Base-by-base conservation (phyloP, 1,140 invertebrate genomes). In the Trichonephila clavata region DNA sequence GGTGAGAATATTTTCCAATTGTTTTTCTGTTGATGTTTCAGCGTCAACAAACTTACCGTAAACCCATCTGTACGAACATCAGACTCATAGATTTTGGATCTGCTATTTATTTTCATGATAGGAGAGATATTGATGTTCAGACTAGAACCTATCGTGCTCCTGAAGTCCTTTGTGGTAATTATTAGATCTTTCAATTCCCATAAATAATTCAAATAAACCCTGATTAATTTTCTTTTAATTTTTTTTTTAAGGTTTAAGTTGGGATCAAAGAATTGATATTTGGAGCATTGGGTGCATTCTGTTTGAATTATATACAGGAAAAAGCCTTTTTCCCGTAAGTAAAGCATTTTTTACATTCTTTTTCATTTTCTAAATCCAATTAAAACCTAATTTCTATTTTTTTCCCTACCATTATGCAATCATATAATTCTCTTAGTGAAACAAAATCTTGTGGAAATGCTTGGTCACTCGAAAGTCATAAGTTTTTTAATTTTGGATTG, bases 221-320 rank as follows among this genome's bases (percentile, higher is more conserved):
- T 50, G 10, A 50, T 10, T 10, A 50, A 50, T 7, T 50, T n/a
- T n/a, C 1, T 10, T 50, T 13, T 50, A 50, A 10, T 50, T 50
- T 50, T 50, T 50, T 50, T 92, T 84, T 43, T 94, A 60, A 99
- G 99, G 96, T 96, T 99, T 94, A 99, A 99, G 24, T 50, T 99
- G 99, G 99, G 96, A 98, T 63, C 99, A 99, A 96, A 98, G 99
- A 14, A 99, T 99, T 96, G 99, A 99, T 96, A 99, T 99, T 71
- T 99, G 99, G 99, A 99, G 99, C 80, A 98, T 99, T 95, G 99
- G 99, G 60, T 99, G 99, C 96, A 99, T 99, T 94, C 97, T 99
- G 96, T 99, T 99, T 96, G 99, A 99, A 96, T 96, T 99, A 81
- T 99, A 99, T 96, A 97, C 99, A 95, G 99, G 99, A 93, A 99